Evolutionary conservation across 2,113 vertebrate species (phyloP).

Genomic region (Mobula hypostoma): DNA sequence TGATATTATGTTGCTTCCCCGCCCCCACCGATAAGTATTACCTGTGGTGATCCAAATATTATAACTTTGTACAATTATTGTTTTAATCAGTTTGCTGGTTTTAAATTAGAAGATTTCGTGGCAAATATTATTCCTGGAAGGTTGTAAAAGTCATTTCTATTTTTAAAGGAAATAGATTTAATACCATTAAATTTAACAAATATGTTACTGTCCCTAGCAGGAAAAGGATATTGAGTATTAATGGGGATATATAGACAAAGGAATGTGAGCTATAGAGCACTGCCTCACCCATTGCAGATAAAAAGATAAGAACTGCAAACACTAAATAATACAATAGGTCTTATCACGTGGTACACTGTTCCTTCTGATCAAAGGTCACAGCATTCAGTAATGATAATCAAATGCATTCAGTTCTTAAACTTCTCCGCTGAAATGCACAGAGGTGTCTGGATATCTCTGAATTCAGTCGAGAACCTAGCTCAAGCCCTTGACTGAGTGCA

Average conservation of each 20-base stretch:
- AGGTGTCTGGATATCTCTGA: background rate
- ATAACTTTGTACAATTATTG: background rate
- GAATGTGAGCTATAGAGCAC: background rate
- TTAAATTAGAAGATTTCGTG: slow-evolving; percentile 24
- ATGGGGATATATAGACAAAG: background rate
- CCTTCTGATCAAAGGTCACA: slow-evolving; percentile 6
- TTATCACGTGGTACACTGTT: background rate
- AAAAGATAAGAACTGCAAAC: background rate
- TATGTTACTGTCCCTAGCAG: background rate
- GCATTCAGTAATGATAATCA: background rate
- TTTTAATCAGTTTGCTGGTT: background rate
- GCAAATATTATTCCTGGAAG: background rate
- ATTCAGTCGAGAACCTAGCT: background rate
- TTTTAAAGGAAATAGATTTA: background rate
- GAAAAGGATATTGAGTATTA: background rate
- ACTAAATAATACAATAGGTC: background rate
- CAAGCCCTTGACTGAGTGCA: background rate
- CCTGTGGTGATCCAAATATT: background rate
- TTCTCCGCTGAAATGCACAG: background rate
- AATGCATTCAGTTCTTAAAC: background rate
- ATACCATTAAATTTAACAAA: background rate
- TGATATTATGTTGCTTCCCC: background rate
- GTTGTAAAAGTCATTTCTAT: background rate
- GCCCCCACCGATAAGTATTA: background rate
- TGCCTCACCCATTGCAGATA: background rate